phyloP scores from a whole-genome alignment of 2,797 vertebrate genomes.

The Spinibarbus caldwelli region DNA sequence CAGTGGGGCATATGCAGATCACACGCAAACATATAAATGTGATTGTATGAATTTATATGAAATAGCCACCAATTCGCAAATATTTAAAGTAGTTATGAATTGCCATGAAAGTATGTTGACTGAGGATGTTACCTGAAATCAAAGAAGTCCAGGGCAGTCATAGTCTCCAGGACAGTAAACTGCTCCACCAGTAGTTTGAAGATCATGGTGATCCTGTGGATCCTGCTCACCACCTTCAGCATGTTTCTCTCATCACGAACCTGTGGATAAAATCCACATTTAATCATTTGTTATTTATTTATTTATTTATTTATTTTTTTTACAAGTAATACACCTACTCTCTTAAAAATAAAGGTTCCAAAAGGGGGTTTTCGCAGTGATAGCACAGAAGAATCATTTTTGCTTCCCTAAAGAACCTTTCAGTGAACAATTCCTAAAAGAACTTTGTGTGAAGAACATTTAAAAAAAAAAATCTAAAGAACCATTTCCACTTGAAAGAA shows the following conservation, averaged over 20 bases:
- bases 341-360: no score
- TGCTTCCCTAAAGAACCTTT: not conserved
- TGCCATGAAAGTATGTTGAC: no score
- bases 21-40: not conserved
- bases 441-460: not conserved
- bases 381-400: not conserved
- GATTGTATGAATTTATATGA: not conserved
- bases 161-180: constrained; percentile 93
- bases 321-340: not conserved
- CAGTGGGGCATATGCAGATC: not conserved
- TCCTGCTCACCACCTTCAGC: constrained; percentile 93
- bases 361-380: not conserved
- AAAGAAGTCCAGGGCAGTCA: constrained; percentile 96
- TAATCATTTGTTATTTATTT: not conserved
- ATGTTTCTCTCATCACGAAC: constrained; percentile 96
- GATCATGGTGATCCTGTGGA: constrained; percentile 91
- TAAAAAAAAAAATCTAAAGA: not conserved
- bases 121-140: constrained; percentile 87
- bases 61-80: not conserved
- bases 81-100: not conserved
- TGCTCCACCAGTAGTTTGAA: constrained; percentile 92
- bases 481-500: not conserved
- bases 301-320: not conserved
- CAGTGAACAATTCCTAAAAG: not conserved
- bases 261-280: constrained; percentile 67